These are phyloP conservation scores for Bettongia penicillata DNA, from an alignment of 2,113 vertebrate genomes.

Conservation along the genomic window DNA sequence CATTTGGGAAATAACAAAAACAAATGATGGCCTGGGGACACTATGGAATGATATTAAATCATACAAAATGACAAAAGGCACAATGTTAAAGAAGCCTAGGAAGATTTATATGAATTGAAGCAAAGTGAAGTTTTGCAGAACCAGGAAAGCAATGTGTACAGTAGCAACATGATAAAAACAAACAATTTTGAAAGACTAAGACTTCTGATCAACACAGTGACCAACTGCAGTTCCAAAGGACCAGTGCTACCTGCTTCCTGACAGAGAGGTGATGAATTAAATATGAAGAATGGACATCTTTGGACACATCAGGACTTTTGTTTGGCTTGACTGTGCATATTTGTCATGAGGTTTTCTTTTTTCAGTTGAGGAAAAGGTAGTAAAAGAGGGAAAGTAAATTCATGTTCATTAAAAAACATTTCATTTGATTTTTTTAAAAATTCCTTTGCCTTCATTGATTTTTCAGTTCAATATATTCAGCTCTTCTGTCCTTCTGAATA, in stretches of 20 bases:
- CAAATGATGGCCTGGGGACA: neutral
- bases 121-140: neutral
- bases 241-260: neutral
- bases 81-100: neutral
- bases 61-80: neutral
- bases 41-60: neutral
- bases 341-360: neutral
- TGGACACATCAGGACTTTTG: neutral
- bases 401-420: neutral
- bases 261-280: neutral
- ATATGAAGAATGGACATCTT: neutral
- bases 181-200: neutral
- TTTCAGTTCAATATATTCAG: neutral
- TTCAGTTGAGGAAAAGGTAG: neutral
- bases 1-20: neutral
- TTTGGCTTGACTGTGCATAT: neutral
- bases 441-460: neutral
- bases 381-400: neutral
- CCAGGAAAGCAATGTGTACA: neutral
- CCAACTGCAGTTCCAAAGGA: neutral
- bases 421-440: neutral
- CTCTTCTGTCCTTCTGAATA: neutral
- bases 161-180: neutral
- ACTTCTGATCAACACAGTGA: neutral
- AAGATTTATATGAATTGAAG: neutral